Evolutionary conservation across 1,140 invertebrate genomes (phyloP), one percentile per base, ranked within the genome.

Genomic region (Bombus picipes): DNA sequence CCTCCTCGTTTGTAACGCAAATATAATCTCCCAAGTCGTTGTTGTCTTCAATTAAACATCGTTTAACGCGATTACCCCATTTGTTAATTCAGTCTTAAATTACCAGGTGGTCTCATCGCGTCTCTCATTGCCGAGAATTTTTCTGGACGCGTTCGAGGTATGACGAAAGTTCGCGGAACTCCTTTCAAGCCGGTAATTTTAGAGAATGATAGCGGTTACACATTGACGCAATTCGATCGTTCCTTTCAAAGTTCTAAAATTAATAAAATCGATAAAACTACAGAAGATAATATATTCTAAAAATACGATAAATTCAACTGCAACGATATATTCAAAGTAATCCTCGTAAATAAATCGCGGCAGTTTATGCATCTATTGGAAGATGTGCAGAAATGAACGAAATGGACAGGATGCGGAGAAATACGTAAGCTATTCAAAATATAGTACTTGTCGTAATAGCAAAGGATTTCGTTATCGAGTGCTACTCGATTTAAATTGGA

Each of bases 1-100:
- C 9, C 28, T 12, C 15, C 28, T 12, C 8, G 10, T 41, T 37
- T 12, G 79, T n/a, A 66, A 75, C 25, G 3, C 39, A 47, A 41
- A 62, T n/a, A 53, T 22, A 25, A 13, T 47, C 57, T 41, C 34
- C 22, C 39, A 47, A 47, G 47, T 57, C 59, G 75, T 70, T 9
- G 25, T 28, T 53, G 10, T 57, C 47, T 28, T 81, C 84, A 82
- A 86, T 86, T 75, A 81, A 81, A 34, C 22, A 57, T 59, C 79
- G 28, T 75, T 66, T 28, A 53, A 62, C 43, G 37, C 22, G 43
- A 82, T 43, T 70, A 75, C 39, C 43, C 34, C 22, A 47, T 86
- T 78, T 79, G 39, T 70, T 59, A 78, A 71, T 70, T 59, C 32
- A 2, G 4, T 70, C 25, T 78, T 62, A 13, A 78, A 79, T 41